Evolutionary conservation across 2,797 vertebrate species (phyloP).

Genomic region (Chelonia mydas): DNA sequence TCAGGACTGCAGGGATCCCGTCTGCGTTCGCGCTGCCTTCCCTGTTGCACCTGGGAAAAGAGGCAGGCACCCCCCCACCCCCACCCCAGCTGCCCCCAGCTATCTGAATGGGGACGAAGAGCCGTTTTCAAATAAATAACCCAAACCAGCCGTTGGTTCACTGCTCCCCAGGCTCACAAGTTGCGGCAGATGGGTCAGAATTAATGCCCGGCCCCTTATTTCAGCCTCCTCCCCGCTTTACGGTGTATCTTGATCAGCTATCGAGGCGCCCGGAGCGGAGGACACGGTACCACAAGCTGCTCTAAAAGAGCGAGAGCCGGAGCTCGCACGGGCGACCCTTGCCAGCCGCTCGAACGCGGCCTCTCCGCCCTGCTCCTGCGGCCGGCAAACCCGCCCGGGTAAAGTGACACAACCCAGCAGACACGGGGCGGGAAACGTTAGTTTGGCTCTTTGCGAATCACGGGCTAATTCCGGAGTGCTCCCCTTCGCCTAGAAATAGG

Average conservation of each 20-base stretch:
- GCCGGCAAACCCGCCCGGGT: not conserved
- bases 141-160: not conserved
- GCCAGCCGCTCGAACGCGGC: not conserved
- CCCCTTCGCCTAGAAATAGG: not conserved
- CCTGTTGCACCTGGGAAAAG: not conserved
- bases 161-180: not conserved
- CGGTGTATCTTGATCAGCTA: not conserved
- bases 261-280: too few relatives aligned
- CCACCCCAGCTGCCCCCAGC: not conserved
- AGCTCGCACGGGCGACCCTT: not conserved
- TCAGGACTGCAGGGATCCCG: not conserved
- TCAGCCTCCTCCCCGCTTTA: not conserved
- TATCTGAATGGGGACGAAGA: too few relatives aligned
- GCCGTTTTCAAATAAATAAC: not conserved
- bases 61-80: accelerated
- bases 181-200: not conserved
- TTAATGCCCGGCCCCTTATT: not conserved
- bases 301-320: not conserved
- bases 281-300: not conserved
- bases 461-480: not conserved
- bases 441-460: not conserved
- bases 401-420: not conserved
- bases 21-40: not conserved
- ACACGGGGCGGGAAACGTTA: not conserved
- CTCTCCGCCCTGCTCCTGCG: not conserved